Evolutionary conservation across 1,140 invertebrate genomes (phyloP), one percentile per base, ranked within the genome.

Genomic region (Heterodera carotae): DNA sequence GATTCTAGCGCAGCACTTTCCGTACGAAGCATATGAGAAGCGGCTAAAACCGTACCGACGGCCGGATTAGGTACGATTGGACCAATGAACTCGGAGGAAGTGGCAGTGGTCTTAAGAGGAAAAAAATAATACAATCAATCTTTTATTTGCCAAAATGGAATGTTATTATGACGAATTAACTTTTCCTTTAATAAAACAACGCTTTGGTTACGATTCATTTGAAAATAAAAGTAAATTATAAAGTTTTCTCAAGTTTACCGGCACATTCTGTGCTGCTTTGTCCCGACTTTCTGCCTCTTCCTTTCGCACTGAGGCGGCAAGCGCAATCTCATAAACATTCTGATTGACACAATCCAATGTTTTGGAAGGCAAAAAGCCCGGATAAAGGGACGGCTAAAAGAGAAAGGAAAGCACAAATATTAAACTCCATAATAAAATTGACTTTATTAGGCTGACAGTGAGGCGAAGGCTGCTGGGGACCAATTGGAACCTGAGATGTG

Each of bases 271-370:
- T 34, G n/a, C 64, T 2, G 59, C 22, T 22, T 56, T 56, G 18
- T 56, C 48, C 10, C 8, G 7, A 56, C 7, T 29, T 18, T 74
- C 64, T 7, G 64, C 34, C 22, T 73, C 71, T 33, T 31, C 25
- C 18, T 56, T 73, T 4, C 72, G 43, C 7, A 33, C 72, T 25
- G 72, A 36, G n/a, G 72, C 72, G 33, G 31, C 72, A 18, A 74
- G 64, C 12, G 72, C 72, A 62, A 74, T 74, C 64, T 74, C 64
- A 36, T 74, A 74, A n/a, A 36, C 72, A 74, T 33, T 74, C 22
- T 33, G 27, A 62, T 64, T 74, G 25, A 74, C 72, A 62, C 59
- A 62, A 34, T 74, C 72, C 59, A 56, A 6, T 3, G 62, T 66
- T 29, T 34, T 29, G 62, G 62, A 25, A 34, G 62, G 33, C 1